Percentiles rank a stretch among this genome's conserved stretches.
Conservation (phyloP, 92 coral and sea anemone species). For the Chrysogorgia sp. region DNA sequence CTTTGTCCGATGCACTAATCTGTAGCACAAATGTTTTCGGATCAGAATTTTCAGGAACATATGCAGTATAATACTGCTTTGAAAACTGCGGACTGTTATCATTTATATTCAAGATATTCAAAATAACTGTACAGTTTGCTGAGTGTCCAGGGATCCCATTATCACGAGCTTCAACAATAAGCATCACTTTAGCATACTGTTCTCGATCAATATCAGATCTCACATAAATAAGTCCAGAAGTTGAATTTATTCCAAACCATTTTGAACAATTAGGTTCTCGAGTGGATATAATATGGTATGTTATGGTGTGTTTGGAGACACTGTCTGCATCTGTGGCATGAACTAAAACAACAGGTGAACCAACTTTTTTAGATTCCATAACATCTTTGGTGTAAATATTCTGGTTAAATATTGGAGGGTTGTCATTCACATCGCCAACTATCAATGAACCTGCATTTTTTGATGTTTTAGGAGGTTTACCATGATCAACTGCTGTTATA, state of each 20-base stretch:
- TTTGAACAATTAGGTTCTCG: constrained; percentile 42
- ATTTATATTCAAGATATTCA: constrained; percentile 74
- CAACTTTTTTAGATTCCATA: constrained; percentile 68
- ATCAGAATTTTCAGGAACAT: constrained; percentile 66
- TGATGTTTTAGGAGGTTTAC: constrained; percentile 57
- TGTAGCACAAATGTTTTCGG: constrained; percentile 69
- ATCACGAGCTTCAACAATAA: constrained; percentile 77
- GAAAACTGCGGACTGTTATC: constrained; percentile 88
- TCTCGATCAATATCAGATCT: constrained; percentile 70
- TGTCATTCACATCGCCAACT: constrained; percentile 81
- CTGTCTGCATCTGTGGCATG: constrained; percentile 78
- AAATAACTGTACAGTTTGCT: constrained; percentile 65
- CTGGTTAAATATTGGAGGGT: constrained; percentile 74
- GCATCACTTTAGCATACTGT: constrained; percentile 66
- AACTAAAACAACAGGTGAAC: constrained; percentile 52
- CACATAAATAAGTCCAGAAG: constrained; percentile 68
- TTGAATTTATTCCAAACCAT: constrained; percentile 69
- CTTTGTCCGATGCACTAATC: constrained; percentile 58
- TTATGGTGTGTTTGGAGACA: constrained; percentile 65
- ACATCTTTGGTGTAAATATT: constrained; percentile 48
- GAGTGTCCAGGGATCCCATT: constrained; percentile 67
- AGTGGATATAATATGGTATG: constrained; percentile 59
- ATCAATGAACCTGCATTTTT: constrained; percentile 45
- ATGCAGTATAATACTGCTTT: constrained; percentile 60
- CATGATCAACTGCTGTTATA: constrained; percentile 82